A percentile compares a stretch with the other conserved stretches of the same genome.
Conservation (phyloP, 2,113 vertebrate genomes). For the Acinonyx jubatus region DNA sequence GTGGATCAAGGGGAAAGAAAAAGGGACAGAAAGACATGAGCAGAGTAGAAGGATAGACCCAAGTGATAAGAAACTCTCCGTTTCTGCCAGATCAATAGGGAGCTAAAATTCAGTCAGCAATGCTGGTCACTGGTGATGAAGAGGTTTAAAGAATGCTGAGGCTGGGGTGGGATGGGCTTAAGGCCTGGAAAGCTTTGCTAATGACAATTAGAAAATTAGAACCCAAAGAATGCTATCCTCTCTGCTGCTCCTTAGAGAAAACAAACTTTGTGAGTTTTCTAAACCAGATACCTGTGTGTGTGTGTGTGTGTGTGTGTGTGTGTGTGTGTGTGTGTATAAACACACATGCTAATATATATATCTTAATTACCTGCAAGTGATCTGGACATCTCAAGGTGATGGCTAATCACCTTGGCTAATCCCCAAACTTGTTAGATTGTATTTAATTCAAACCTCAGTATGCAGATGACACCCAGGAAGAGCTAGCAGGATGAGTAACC, state of each 20-base stretch:
- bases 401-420: not conserved
- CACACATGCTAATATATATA: not conserved
- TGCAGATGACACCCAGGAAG: not conserved
- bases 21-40: not conserved
- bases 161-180: not conserved
- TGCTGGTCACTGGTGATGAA: not conserved
- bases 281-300: not conserved
- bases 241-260: slow-evolving; percentile 16
- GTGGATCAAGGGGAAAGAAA: not conserved
- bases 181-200: not conserved
- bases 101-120: not conserved
- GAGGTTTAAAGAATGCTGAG: not conserved
- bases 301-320: not conserved
- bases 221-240: not conserved
- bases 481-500: not conserved
- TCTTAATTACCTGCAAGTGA: not conserved
- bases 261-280: not conserved
- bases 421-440: not conserved
- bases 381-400: not conserved
- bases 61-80: not conserved
- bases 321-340: not conserved
- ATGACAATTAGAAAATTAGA: not conserved
- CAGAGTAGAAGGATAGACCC: not conserved
- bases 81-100: not conserved
- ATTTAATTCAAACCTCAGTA: not conserved